These are phyloP conservation scores for Echinarachnius parma DNA, from an alignment of 53 echinoderm and acorn worm species.

Conservation along the genomic window DNA sequence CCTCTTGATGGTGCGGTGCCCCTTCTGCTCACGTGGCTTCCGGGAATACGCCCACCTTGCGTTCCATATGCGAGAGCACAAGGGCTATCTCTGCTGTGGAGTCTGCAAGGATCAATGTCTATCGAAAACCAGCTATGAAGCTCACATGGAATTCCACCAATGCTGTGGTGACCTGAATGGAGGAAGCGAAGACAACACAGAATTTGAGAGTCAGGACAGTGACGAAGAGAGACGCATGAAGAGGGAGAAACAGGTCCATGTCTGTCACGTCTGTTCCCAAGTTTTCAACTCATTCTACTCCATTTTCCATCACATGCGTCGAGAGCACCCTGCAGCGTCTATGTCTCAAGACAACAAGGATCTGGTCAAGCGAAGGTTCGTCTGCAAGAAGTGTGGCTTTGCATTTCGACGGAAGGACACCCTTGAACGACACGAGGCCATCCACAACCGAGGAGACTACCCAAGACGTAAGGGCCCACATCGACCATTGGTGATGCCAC, in stretches of 20 bases:
- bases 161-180: not conserved
- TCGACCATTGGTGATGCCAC: conserved; percentile 4
- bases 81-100: conserved; percentile 21
- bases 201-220: not conserved
- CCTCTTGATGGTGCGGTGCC: conserved; percentile 31
- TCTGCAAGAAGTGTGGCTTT: conserved; percentile 35
- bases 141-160: conserved; percentile 15
- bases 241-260: conserved; percentile 30
- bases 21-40: conserved; percentile 32
- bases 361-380: conserved; percentile 22
- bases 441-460: conserved; percentile 40
- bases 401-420: conserved; percentile 43
- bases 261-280: conserved; percentile 24
- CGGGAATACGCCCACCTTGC: conserved; percentile 36
- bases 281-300: conserved; percentile 28
- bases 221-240: not conserved
- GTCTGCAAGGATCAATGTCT: conserved; percentile 37
- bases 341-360: conserved; percentile 28
- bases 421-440: conserved; percentile 21
- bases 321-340: conserved; percentile 30
- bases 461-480: conserved; percentile 13
- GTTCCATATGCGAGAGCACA: conserved; percentile 41
- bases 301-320: conserved; percentile 30
- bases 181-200: not conserved
- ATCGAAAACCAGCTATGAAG: conserved; percentile 5